Percentiles rank a stretch among this genome's conserved stretches.
Evolutionary conservation across 2,113 vertebrate genomes (phyloP).

Genomic region (Pitta sordida): DNA sequence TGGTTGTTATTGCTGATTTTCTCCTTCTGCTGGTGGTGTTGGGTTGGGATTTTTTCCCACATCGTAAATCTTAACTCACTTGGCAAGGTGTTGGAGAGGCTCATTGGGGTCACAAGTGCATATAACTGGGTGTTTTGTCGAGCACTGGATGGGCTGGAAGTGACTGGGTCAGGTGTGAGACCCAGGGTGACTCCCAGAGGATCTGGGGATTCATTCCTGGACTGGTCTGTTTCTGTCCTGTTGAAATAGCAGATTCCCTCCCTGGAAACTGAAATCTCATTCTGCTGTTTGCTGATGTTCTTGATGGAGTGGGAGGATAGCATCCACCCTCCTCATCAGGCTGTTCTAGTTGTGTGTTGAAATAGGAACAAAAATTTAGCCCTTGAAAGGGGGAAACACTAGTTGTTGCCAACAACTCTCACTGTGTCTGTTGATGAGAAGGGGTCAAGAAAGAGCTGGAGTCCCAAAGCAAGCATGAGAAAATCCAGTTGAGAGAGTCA

Average conservation of each 20-base stretch:
- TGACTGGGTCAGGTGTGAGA: not conserved
- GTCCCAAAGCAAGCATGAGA: not conserved
- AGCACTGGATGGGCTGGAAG: not conserved
- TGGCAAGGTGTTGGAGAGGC: constrained; percentile 1
- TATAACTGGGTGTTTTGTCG: not conserved
- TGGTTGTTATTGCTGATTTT: constrained; percentile 1
- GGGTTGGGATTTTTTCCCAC: not conserved
- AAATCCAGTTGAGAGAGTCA: constrained; percentile 20
- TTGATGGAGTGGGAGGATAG: not conserved
- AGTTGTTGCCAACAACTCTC: not conserved
- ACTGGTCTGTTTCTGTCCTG: not conserved
- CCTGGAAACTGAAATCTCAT: not conserved
- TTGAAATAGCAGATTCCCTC: constrained; percentile 12
- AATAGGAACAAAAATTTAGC: not conserved
- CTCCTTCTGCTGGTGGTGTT: constrained; percentile 11
- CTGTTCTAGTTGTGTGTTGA: not conserved
- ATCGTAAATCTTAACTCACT: constrained; percentile 25
- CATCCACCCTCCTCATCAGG: not conserved
- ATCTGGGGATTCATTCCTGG: not conserved
- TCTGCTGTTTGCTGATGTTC: constrained; percentile 2
- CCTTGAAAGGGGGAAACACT: not conserved
- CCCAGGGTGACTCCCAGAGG: not conserved
- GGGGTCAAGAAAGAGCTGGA: not conserved
- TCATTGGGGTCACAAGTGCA: not conserved
- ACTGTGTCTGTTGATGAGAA: not conserved